Percentiles rank a stretch among this genome's conserved stretches.
Conservation (phyloP, 2,888 invertebrate species). For the Cerastis rubricosa region DNA sequence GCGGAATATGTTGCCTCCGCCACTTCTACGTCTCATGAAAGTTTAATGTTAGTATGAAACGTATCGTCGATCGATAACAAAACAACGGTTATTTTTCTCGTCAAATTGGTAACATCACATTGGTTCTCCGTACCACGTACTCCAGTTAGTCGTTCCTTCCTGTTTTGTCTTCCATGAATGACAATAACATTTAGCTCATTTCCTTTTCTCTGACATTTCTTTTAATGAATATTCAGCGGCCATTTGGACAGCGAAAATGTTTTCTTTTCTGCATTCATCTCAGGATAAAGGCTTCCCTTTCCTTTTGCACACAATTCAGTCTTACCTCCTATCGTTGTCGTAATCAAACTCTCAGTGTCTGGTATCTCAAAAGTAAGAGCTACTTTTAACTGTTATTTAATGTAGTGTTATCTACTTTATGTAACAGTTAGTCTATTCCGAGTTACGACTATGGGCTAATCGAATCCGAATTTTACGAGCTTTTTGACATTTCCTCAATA, state of each 20-base stretch:
- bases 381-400: background rate
- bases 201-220: background rate
- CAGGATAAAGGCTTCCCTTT: background rate
- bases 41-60: slow-evolving; percentile 70
- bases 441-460: slow-evolving; percentile 52
- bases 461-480: slow-evolving; percentile 52
- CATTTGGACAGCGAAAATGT: background rate
- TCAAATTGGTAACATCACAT: slow-evolving; percentile 29
- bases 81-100: slow-evolving; percentile 48
- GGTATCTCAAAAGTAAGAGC: background rate
- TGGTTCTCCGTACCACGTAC: slow-evolving; percentile 17
- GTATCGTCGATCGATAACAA: slow-evolving; percentile 63
- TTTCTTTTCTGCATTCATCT: background rate
- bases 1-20: slow-evolving; percentile 50
- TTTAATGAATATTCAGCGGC: background rate
- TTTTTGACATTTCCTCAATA: slow-evolving; percentile 57
- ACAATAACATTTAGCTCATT: background rate
- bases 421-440: slow-evolving; percentile 43
- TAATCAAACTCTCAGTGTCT: background rate
- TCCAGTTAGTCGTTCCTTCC: background rate
- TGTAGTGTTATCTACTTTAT: slow-evolving; percentile 27
- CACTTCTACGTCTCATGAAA: slow-evolving; percentile 72
- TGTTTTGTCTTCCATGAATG: background rate
- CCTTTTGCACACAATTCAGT: background rate
- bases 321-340: background rate